Evolutionary conservation across 2,113 vertebrate genomes (phyloP), one percentile per base, ranked within the genome.

Genomic region (Vulpes lagopus): DNA sequence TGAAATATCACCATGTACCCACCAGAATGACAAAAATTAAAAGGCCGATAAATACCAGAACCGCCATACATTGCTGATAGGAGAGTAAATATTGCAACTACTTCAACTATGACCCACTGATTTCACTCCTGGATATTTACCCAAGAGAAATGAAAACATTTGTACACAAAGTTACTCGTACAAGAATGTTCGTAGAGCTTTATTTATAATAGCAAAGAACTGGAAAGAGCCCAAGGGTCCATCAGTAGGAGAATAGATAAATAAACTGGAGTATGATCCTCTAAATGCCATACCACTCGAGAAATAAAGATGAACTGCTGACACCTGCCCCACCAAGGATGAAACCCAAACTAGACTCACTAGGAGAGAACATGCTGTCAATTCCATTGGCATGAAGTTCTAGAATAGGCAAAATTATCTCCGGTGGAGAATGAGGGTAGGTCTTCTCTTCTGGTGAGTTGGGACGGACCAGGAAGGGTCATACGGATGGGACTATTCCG

Each of bases 241-340:
- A 2, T 23, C 81, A 16, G 6, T 8, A 83, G 57, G 82, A 82
- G 64, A 86, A 49, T 0, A 19, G 59, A 57, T 49, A 20, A n/a
- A 12, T 20, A 11, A 32, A 7, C 2, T 5, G 2, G 3, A 4
- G 8, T 9, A 6, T 4, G 23, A 8, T 25, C 71, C 1, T 4
- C 2, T 0, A 12, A 12, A 10, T 3, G 23, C 17, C 15, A 5
- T 6, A 20, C 11, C 1, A 1, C 69, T n/a, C 23, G 4, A 38
- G 30, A n/a, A 32, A 19, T 19, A 59, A 76, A 23, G 27, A 15
- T 10, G 32, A 19, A 1, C 25, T 17, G 3, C 69, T 25, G 2
- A 27, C 16, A 8, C n/a, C 32, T 6, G 5, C 30, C 2, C 3
- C 12, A 0, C 49, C 27, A 0, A 0, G 51, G 32, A 5, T 1